phyloP scores from a whole-genome alignment of 2,888 invertebrate species.

The Amiota mariae region DNA sequence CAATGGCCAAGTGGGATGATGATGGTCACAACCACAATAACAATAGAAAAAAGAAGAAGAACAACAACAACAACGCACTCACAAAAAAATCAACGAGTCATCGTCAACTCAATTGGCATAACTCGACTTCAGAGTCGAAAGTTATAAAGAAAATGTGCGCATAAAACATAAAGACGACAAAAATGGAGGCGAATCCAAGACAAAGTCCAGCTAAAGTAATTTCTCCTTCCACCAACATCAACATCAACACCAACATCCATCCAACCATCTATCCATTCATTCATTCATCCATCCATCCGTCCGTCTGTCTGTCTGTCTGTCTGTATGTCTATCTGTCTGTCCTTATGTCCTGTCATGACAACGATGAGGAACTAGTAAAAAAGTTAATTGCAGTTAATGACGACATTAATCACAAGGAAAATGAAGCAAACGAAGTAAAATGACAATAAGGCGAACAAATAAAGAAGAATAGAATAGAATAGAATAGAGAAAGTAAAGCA shows the following conservation, averaged over 20 bases:
- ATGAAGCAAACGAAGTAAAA: conserved; percentile 60
- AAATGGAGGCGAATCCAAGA: conserved; percentile 3
- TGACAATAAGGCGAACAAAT: conserved; percentile 56
- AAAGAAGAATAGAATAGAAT: conserved; percentile 1
- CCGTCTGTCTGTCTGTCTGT: too few species aligned
- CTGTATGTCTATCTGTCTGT: too few species aligned
- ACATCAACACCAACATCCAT: too few species aligned
- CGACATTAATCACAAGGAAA: conserved; percentile 71
- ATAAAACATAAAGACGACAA: conserved; percentile 28
- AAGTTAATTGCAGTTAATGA: conserved; percentile 72
- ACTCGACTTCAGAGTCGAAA: conserved; percentile 32
- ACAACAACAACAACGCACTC: not conserved
- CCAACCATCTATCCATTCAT: too few species aligned
- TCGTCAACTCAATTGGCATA: conserved; percentile 27
- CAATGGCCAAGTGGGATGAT: conserved; percentile 34
- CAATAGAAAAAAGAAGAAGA: not conserved
- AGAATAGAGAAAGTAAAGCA: conserved; percentile 8
- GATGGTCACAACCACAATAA: conserved; percentile 44
- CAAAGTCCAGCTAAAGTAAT: not conserved
- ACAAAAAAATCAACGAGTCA: conserved; percentile 18
- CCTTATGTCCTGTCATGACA: not conserved
- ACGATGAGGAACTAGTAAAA: conserved; percentile 43
- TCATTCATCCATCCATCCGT: too few species aligned
- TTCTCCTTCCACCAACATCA: too few species aligned
- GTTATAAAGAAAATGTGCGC: conserved; percentile 25